A percentile compares a stretch with the other conserved stretches of the same genome.
These are phyloP conservation scores for Poliocrania exsul DNA, from an alignment of 2,797 vertebrate species.

Conservation along the genomic window DNA sequence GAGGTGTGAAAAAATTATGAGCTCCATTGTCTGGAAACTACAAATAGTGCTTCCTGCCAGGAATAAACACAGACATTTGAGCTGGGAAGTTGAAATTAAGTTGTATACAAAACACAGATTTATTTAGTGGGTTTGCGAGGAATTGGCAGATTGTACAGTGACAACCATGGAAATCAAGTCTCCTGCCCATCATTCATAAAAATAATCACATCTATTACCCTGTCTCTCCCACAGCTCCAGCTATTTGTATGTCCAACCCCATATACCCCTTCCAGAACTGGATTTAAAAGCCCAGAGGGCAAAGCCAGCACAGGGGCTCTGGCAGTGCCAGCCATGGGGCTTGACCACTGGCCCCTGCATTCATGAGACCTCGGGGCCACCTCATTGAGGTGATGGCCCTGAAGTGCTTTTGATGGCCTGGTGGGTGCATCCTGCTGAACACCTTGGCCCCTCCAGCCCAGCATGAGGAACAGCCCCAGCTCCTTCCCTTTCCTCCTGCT, in stretches of 20 bases:
- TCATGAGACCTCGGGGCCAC: fast-evolving
- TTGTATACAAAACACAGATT: slow-evolving; percentile 15
- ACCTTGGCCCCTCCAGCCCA: fast-evolving
- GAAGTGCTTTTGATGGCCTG: fast-evolving
- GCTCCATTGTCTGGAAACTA: slow-evolving; percentile 69
- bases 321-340: not conserved
- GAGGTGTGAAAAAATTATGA: slow-evolving; percentile 79
- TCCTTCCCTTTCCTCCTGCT: not conserved
- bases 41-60: slow-evolving; percentile 48
- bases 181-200: not conserved
- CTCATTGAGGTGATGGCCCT: fast-evolving
- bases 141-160: not conserved
- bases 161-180: not conserved
- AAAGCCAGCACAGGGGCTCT: not conserved
- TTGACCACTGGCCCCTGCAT: fast-evolving
- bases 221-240: not conserved
- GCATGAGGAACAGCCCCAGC: not conserved
- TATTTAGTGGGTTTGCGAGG: slow-evolving; percentile 8
- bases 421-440: not conserved
- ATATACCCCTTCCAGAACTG: not conserved
- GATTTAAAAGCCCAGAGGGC: not conserved
- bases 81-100: slow-evolving; percentile 49
- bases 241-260: not conserved
- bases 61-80: slow-evolving; percentile 64
- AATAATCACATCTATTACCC: slow-evolving; percentile 1